Evolutionary conservation across 1,140 invertebrate species (phyloP).

Genomic region (Bombus picipes): DNA sequence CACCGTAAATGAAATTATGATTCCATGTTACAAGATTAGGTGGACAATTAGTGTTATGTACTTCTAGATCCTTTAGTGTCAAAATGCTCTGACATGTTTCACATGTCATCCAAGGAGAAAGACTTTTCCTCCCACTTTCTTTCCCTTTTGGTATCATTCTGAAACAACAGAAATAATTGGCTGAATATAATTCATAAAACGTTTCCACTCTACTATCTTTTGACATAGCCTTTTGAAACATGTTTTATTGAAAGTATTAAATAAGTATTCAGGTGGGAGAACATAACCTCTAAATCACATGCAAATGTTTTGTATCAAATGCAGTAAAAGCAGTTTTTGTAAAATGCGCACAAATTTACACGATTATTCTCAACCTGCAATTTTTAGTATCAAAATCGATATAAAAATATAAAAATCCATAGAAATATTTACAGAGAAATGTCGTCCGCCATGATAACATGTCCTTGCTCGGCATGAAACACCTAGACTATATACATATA

Average conservation of each 20-base stretch:
- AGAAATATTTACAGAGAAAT: background rate
- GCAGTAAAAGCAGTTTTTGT: background rate
- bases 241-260: background rate
- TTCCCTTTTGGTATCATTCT: slow-evolving; percentile 75
- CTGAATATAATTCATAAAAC: background rate
- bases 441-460: no score
- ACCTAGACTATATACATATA: background rate
- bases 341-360: background rate
- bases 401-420: background rate
- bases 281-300: slow-evolving; percentile 33
- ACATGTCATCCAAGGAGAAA: slow-evolving; percentile 72
- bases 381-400: background rate
- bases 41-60: slow-evolving; percentile 80
- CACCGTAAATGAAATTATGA: slow-evolving; percentile 79
- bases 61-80: slow-evolving; percentile 69
- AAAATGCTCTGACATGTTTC: slow-evolving; percentile 74
- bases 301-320: background rate
- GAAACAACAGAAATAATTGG: background rate
- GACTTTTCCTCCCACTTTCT: slow-evolving; percentile 69
- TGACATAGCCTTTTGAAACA: no score
- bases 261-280: background rate
- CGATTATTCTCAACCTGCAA: no score
- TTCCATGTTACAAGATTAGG: slow-evolving; percentile 72
- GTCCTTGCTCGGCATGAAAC: background rate
- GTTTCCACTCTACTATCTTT: background rate